phyloP scores from a whole-genome alignment of 2,113 vertebrate genomes.

The Thunnus maccoyii region DNA sequence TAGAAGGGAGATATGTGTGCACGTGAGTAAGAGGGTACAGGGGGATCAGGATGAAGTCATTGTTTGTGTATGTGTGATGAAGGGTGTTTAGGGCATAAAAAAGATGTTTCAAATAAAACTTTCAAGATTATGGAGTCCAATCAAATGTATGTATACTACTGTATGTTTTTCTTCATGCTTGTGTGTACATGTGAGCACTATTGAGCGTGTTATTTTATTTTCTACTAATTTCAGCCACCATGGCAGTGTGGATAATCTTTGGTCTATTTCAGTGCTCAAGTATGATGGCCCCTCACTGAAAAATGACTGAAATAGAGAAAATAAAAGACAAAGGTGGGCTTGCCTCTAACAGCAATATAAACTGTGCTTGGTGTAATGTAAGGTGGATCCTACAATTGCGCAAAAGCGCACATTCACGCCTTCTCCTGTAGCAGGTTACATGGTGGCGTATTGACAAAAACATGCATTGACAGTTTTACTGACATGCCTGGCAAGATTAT shows the following conservation, averaged over 20 bases:
- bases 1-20: constrained; percentile 23
- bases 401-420: constrained; percentile 30
- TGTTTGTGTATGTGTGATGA: not conserved
- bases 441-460: constrained; percentile 55
- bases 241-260: constrained; percentile 7
- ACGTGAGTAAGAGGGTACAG: constrained; percentile 1
- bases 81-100: not conserved
- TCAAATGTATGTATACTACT: not conserved
- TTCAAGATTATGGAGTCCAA: not conserved
- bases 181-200: constrained; percentile 1
- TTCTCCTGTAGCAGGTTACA: constrained; percentile 41
- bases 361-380: not conserved
- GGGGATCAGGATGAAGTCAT: not conserved
- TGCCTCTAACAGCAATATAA: constrained; percentile 6
- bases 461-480: constrained; percentile 65
- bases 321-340: not conserved
- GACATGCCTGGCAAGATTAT: constrained; percentile 65
- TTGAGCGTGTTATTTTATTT: not conserved
- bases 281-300: constrained; percentile 17
- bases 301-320: constrained; percentile 18
- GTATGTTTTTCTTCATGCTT: not conserved
- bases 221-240: constrained; percentile 18
- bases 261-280: constrained; percentile 4
- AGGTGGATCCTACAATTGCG: constrained; percentile 30
- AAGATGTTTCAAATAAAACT: constrained; percentile 1